Base-by-base conservation (phyloP, 1,140 invertebrate species). In the Eriocheir sinensis region DNA sequence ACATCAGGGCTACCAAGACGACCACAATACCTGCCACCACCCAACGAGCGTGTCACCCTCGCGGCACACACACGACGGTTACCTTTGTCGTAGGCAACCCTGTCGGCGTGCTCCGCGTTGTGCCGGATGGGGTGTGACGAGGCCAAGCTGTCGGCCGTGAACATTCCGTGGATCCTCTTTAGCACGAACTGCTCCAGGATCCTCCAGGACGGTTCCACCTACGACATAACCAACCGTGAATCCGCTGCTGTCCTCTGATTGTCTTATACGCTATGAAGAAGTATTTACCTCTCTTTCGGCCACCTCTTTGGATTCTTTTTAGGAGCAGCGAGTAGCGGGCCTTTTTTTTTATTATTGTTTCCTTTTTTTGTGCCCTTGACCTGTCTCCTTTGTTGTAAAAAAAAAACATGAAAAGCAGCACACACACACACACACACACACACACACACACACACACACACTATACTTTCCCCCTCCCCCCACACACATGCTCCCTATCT, bases 81-180 rank as follows among this genome's bases (percentile, higher is more conserved):
- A 91, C 89, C 92, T 93, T 86, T 93, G 41, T 86, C 92, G 21
- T 93, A 93, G 32, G 41, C 81, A 21, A 86, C 36, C 80, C 36
- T 86, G 41, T 93, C 81, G 34, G 41, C 91, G 15, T 92, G 32
- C 21, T 80, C 72, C n/a, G 72, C 53, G 21, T 92, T 80, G 41
- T 92, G 72, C 80, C 98, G 99, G 95, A 99, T 98, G 32, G 98
- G 98, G 97, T 99, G 99, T 0, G 99, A 99, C 0, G 98, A 98
- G 44, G 98, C 98, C 9, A 99, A 97, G 2, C 98, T 98, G 96
- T 99, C 99, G 86, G 98, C 97, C 60, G 97, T 97, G 95, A 99
- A 98, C 0, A 99, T 98, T 92, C 97, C 97, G 94, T 99, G 98
- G 34, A 99, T 41, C 79, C 72, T 40, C 17, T 79, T 30, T 27